Conservation (phyloP, 2,888 invertebrate genomes). For the Zygaena filipendulae region DNA sequence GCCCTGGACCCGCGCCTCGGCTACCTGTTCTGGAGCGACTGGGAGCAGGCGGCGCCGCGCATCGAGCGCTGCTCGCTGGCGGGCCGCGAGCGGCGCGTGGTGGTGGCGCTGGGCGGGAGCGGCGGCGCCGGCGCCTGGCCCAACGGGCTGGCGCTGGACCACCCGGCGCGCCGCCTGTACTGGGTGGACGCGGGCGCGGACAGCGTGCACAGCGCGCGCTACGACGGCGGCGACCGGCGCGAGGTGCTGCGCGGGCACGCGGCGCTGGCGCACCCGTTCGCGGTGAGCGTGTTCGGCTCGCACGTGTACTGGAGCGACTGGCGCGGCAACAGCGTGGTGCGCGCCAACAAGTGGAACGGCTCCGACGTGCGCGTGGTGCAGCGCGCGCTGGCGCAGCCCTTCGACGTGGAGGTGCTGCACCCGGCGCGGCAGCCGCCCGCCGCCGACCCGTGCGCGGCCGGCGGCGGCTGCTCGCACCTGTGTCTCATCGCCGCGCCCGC, state of each 20-base stretch:
- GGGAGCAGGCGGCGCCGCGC: slow-evolving; percentile 81
- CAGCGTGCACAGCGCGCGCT: slow-evolving; percentile 85
- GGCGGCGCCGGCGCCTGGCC: slow-evolving; percentile 80
- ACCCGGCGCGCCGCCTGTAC: slow-evolving; percentile 77
- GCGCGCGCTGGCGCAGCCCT: slow-evolving; percentile 87
- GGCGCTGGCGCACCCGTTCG: slow-evolving; percentile 88
- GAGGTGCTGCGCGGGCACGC: slow-evolving; percentile 78
- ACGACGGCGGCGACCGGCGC: slow-evolving; percentile 80
- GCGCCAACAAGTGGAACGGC: slow-evolving; percentile 90
- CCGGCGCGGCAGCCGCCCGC: slow-evolving; percentile 44
- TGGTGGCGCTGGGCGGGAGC: slow-evolving; percentile 74
- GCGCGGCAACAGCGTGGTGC: slow-evolving; percentile 86
- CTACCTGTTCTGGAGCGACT: slow-evolving; percentile 88
- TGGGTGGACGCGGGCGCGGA: slow-evolving; percentile 90
- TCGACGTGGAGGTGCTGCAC: slow-evolving; percentile 71
- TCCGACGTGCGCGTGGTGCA: slow-evolving; percentile 82
- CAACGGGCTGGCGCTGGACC: slow-evolving; percentile 85
- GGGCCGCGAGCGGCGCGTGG: slow-evolving; percentile 71
- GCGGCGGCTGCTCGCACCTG: slow-evolving; percentile 85
- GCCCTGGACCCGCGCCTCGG: slow-evolving; percentile 85
- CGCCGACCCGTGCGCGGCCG: slow-evolving; percentile 75
- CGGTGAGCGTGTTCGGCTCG: slow-evolving; percentile 85
- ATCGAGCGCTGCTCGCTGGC: slow-evolving; percentile 87
- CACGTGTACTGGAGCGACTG: slow-evolving; percentile 96
- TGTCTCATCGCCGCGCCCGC: slow-evolving; percentile 77